Base-by-base conservation (phyloP, 2,888 invertebrate species). In the Apamea epomidion region DNA sequence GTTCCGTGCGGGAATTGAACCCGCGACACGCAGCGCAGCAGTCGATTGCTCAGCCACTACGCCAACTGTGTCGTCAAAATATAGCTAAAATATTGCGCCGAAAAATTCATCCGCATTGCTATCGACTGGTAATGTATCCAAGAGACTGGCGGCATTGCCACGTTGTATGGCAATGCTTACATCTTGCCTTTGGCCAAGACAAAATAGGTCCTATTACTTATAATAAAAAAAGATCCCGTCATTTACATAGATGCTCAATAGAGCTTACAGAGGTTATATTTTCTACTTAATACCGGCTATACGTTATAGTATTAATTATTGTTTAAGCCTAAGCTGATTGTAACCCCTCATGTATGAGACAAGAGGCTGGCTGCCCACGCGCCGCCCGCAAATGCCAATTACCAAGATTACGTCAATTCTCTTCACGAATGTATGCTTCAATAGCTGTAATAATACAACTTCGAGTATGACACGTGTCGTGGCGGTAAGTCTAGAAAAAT, bases 371-470 rank as follows among this genome's bases (percentile, higher is more conserved):
- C 18, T 65, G 81, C 77, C 81, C 85, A 86, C 78, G 78, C 87
- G 72, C 78, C 85, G 82, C 64, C 89, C 89, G 86, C 91, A 91
- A 91, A 90, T 88, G 90, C 88, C 91, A 93, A 93, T 94, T 93
- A 94, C 92, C 90, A 93, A 93, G 93, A 94, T 94, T 93, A 93
- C 91, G 91, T 92, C 92, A 92, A 92, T 92, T 91, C 85, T 88
- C 82, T 83, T 91, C 84, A 86, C 78, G 85, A 85, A 84, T 84
- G 85, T 86, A 89, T 84, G 84, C 78, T 78, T 89, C 87, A 81
- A 88, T 87, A 88, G 67, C 82, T 91, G 88, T 92, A 91, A 89
- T 86, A 73, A 54, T 51, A 90, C 91, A 45, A 85, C 88, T 84
- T 67, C 81, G 87, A 83, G 71, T 70, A 62, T 60, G 84, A 78